Base-by-base conservation (phyloP, 2,888 invertebrate species). In the Silvanus unidentatus region DNA sequence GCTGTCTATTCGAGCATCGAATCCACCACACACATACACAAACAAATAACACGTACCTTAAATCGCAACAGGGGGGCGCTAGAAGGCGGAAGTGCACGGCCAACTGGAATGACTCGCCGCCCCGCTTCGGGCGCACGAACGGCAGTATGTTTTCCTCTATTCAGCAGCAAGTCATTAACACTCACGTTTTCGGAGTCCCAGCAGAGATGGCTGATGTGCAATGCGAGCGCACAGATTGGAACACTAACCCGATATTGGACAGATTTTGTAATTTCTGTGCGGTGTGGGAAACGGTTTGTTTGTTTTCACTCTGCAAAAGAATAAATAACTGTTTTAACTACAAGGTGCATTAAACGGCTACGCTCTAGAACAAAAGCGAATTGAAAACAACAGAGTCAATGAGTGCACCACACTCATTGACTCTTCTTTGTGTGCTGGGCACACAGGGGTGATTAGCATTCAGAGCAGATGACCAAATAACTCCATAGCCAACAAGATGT, bases 391-490 rank as follows among this genome's bases (percentile, higher is more conserved):
- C 8, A 22, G 22, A 22, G 22, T 22, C 22, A 22, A 5, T 22
- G 22, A 22, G 22, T 8, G 22, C 3, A 22, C 8, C 22, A 22
- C 8, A 22, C 3, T 22, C 22, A n/a, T n/a, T n/a, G n/a, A n/a
- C n/a, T n/a, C n/a, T n/a, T n/a, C n/a, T n/a, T 22, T 5, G 22
- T 22, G 3, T 22, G 22, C 8, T 22, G 22, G 3, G 22, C 8
- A 32, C 32, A n/a, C 28, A 10, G 38, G 32, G 29, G 37, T 12
- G 36, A 52, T 58, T 58, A 57, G 44, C 50, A 59, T 58, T 57
- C 56, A 53, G 47, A 39, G 40, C 50, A 45, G 51, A 56, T 53
- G 49, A 44, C 50, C 58, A 47, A 55, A 59, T 58, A 59, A 58
- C 52, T 55, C 44, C 46, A 44, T n/a, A n/a, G n/a, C n/a, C n/a